Conservation (phyloP, 37 sponge, comb jelly and placozoan genomes). For the Beroe ovata region DNA sequence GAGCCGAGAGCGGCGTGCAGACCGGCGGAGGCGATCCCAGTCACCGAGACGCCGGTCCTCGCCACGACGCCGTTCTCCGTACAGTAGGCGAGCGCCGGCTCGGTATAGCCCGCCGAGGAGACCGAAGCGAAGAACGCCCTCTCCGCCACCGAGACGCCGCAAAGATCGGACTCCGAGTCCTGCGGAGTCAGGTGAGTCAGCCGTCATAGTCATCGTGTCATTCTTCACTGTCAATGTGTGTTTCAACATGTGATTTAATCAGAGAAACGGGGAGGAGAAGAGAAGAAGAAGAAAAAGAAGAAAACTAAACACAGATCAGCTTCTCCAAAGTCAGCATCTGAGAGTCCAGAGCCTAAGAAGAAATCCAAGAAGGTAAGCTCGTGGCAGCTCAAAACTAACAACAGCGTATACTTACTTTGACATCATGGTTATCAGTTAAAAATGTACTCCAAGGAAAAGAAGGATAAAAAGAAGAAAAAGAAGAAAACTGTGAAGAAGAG, state of each 20-base stretch:
- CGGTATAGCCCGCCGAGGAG: conserved; percentile 12
- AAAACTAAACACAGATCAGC: background rate
- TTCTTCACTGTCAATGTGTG: too few relatives aligned
- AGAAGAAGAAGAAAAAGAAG: conserved; percentile 36
- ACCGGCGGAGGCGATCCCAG: conserved; percentile 8
- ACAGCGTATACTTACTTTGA: too few relatives aligned
- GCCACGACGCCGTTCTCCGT: conserved; percentile 27
- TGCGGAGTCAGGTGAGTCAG: background rate
- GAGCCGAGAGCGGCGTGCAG: background rate
- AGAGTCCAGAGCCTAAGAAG: conserved; percentile 65
- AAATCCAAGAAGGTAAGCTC: conserved; percentile 31
- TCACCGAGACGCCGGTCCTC: conserved; percentile 39
- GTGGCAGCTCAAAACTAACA: too few relatives aligned
- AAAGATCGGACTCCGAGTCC: conserved; percentile 10
- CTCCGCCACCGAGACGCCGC: conserved; percentile 20
- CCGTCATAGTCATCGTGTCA: too few relatives aligned
- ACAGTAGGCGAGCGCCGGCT: background rate
- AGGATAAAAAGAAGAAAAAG: conserved; percentile 63
- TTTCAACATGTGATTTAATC: too few relatives aligned
- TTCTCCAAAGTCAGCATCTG: conserved; percentile 7
- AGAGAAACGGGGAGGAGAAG: background rate
- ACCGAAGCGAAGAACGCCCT: conserved; percentile 17
- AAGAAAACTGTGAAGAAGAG: background rate
- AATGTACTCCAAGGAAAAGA: conserved; percentile 35
- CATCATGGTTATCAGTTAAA: too few relatives aligned